Evolutionary conservation across 2,113 vertebrate species (phyloP).

Genomic region (Tachysurus vachellii): DNA sequence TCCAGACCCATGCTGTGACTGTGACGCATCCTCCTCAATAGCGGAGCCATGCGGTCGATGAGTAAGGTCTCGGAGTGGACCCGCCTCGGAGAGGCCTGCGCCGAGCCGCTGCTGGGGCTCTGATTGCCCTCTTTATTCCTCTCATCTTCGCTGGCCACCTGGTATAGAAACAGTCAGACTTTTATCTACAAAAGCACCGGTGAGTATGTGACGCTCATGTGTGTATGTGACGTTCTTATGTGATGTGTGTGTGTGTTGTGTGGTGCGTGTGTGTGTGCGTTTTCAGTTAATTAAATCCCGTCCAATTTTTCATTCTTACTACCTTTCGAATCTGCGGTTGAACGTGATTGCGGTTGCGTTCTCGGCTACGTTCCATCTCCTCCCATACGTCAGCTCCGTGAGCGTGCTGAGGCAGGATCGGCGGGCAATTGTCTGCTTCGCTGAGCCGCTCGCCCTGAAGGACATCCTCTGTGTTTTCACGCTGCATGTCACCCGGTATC

Average conservation of each 20-base stretch:
- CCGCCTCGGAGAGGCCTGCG: conserved; percentile 87
- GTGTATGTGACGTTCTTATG: background rate
- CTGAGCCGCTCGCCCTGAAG: conserved; percentile 97
- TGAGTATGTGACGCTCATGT: background rate
- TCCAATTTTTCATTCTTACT: background rate
- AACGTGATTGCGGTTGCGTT: conserved; percentile 86
- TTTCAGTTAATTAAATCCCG: background rate
- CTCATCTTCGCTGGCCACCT: conserved; percentile 93
- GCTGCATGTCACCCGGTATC: conserved; percentile 90
- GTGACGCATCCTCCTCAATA: conserved; percentile 89
- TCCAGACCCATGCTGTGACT: conserved; percentile 96
- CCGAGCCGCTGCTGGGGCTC: conserved; percentile 84
- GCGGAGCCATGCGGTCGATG: conserved; percentile 82
- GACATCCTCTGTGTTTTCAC: conserved; percentile 98
- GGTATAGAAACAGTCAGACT: conserved; percentile 28
- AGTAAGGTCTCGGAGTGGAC: conserved; percentile 92
- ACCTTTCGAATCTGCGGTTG: conserved; percentile 88
- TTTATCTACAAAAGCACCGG: background rate
- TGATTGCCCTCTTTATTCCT: conserved; percentile 90
- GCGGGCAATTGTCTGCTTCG: conserved; percentile 91
- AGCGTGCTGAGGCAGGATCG: conserved; percentile 78
- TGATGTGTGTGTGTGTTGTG: background rate
- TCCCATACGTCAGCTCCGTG: conserved; percentile 92
- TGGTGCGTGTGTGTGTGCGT: background rate
- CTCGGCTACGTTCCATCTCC: conserved; percentile 90